These are phyloP conservation scores for Corydoras sp. DNA, from an alignment of 2,113 vertebrate genomes.

Conservation along the genomic window DNA sequence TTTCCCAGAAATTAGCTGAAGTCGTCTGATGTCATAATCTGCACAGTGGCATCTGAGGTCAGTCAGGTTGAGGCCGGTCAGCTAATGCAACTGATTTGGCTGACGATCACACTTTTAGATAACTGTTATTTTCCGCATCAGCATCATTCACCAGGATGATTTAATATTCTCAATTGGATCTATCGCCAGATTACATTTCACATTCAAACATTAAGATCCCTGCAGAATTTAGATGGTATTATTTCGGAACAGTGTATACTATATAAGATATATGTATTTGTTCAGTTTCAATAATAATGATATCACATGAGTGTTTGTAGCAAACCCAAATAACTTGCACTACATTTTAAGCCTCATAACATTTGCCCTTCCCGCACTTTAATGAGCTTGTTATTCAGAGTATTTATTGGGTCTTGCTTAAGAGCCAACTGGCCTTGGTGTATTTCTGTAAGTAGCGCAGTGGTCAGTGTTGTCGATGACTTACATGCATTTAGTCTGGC, in stretches of 20 bases:
- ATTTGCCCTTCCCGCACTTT: no score
- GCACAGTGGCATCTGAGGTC: slow-evolving; percentile 42
- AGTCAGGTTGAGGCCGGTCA: slow-evolving; percentile 12
- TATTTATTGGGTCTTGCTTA: background rate
- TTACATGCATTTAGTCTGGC: slow-evolving; percentile 6
- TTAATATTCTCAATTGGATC: background rate
- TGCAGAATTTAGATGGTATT: no score
- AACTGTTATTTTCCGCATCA: slow-evolving; percentile 17
- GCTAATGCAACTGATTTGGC: slow-evolving; percentile 18
- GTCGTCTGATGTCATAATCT: slow-evolving; percentile 49
- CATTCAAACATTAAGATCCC: no score
- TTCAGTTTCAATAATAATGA: no score
- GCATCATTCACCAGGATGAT: slow-evolving; percentile 23
- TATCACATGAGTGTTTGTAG: no score
- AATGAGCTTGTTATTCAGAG: no score
- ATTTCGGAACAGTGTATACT: no score
- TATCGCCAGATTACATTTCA: no score
- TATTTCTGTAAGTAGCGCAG: slow-evolving; percentile 1
- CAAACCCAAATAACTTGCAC: no score
- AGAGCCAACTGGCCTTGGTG: background rate
- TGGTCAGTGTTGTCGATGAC: slow-evolving; percentile 10
- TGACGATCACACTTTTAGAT: slow-evolving; percentile 2
- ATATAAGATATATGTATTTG: no score
- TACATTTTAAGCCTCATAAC: no score
- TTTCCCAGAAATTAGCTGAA: slow-evolving; percentile 40